Percentiles rank a stretch among this genome's conserved stretches.
Evolutionary conservation across 2,113 vertebrate genomes (phyloP).

Genomic region (Deroptyus accipitrinus): DNA sequence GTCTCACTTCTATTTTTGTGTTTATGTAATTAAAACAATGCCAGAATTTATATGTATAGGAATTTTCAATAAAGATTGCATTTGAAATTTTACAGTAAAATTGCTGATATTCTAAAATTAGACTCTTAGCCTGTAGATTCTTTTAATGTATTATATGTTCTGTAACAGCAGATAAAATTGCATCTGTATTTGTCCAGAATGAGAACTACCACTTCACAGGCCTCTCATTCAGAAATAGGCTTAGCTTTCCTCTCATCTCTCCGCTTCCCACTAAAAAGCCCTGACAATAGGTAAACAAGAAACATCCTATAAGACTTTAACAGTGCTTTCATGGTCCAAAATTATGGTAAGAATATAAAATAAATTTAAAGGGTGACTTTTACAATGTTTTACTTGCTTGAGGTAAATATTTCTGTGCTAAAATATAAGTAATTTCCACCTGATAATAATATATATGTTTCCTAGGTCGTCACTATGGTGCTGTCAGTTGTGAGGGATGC

Average conservation of each 20-base stretch:
- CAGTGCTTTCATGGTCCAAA: neutral
- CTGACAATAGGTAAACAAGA: neutral
- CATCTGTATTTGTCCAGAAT: neutral
- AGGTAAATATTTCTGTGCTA: neutral
- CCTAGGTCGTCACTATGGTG: slow-evolving; percentile 96
- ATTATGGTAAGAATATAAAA: neutral
- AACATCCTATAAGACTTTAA: neutral
- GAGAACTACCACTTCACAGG: neutral
- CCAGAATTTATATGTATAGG: neutral
- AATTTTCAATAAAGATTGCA: neutral
- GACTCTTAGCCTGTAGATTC: neutral
- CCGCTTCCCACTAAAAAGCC: neutral
- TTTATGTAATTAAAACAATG: neutral
- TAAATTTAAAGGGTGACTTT: neutral
- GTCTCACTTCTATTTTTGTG: neutral
- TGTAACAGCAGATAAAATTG: neutral
- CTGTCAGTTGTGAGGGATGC: slow-evolving; percentile 97
- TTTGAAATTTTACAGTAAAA: neutral
- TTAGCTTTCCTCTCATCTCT: neutral
- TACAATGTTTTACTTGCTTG: neutral
- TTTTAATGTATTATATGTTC: neutral
- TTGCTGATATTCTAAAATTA: neutral
- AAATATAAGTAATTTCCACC: neutral
- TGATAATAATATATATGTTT: neutral
- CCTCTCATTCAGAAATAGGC: neutral